phyloP scores from a whole-genome alignment of 2,888 invertebrate species.

The Cerceris rybyensis region DNA sequence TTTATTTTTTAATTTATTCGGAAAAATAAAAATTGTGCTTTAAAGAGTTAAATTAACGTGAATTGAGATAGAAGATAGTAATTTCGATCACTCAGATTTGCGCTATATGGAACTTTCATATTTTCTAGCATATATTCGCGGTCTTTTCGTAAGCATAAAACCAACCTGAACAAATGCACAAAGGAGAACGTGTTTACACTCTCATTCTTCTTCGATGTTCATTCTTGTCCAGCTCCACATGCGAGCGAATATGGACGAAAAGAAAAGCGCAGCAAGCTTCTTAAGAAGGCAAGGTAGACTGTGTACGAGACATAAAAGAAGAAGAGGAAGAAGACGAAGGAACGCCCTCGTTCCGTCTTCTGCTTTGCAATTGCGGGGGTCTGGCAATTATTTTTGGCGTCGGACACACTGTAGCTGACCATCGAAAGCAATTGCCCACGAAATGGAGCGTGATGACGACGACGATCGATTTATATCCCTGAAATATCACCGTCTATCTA shows the following conservation, averaged over 20 bases:
- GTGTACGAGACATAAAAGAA: constrained; percentile 30
- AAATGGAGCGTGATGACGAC: constrained; percentile 52
- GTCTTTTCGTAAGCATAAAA: too few relatives aligned
- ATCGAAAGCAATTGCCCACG: constrained; percentile 52
- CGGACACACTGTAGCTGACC: constrained; percentile 41
- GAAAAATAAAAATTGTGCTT: too few relatives aligned
- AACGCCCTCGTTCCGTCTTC: constrained; percentile 46
- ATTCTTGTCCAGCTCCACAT: constrained; percentile 23
- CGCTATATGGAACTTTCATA: too few relatives aligned
- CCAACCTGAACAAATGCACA: neutral
- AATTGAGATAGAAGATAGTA: too few relatives aligned
- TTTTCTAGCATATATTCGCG: too few relatives aligned
- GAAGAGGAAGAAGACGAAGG: constrained; percentile 17
- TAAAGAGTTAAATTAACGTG: too few relatives aligned
- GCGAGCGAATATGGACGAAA: constrained; percentile 17
- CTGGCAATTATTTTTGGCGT: constrained; percentile 62
- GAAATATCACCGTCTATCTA: neutral
- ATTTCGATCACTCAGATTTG: too few relatives aligned
- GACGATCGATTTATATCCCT: constrained; percentile 17
- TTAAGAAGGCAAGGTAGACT: constrained; percentile 19
- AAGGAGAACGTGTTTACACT: neutral
- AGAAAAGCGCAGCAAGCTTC: constrained; percentile 27
- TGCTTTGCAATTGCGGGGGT: constrained; percentile 39
- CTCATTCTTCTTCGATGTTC: constrained; percentile 24
- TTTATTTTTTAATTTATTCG: too few relatives aligned